phyloP scores from a whole-genome alignment of 2,113 vertebrate species.

The Anguilla japonica region DNA sequence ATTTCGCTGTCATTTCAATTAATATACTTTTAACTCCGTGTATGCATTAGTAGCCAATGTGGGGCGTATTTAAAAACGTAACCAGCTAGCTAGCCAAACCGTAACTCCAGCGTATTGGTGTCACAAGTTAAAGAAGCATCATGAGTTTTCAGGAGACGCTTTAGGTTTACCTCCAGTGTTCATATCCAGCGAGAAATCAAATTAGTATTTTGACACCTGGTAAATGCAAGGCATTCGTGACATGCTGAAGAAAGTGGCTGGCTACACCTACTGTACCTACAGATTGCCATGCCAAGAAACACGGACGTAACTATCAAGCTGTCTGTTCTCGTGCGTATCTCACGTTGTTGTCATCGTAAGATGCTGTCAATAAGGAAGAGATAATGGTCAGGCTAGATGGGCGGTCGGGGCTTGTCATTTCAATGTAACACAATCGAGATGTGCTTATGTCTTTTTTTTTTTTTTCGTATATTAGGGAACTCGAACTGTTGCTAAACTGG shows the following conservation, averaged over 20 bases:
- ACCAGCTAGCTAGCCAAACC: constrained; percentile 13
- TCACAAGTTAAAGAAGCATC: constrained; percentile 35
- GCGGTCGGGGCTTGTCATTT: neutral
- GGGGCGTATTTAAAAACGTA: neutral
- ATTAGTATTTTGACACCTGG: constrained; percentile 59
- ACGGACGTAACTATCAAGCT: constrained; percentile 58
- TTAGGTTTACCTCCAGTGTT: neutral
- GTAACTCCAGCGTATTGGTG: constrained; percentile 24
- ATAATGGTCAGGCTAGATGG: neutral
- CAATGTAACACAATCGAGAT: neutral
- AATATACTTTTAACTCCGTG: constrained; percentile 21
- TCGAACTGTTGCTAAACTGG: constrained; percentile 19
- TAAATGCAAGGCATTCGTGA: constrained; percentile 40
- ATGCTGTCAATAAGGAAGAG: constrained; percentile 47
- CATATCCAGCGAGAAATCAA: constrained; percentile 40
- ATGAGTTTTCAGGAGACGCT: constrained; percentile 30
- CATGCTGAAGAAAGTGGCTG: constrained; percentile 51
- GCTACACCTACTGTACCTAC: constrained; percentile 57
- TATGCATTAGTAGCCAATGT: neutral
- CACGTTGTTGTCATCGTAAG: constrained; percentile 52
- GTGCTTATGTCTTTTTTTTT: neutral
- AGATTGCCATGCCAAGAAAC: constrained; percentile 36
- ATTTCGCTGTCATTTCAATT: constrained; percentile 22
- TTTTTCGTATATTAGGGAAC: neutral
- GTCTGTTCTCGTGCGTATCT: constrained; percentile 43